Conservation (phyloP, 2,113 vertebrate genomes). For the Hirundichthys speculiger region DNA sequence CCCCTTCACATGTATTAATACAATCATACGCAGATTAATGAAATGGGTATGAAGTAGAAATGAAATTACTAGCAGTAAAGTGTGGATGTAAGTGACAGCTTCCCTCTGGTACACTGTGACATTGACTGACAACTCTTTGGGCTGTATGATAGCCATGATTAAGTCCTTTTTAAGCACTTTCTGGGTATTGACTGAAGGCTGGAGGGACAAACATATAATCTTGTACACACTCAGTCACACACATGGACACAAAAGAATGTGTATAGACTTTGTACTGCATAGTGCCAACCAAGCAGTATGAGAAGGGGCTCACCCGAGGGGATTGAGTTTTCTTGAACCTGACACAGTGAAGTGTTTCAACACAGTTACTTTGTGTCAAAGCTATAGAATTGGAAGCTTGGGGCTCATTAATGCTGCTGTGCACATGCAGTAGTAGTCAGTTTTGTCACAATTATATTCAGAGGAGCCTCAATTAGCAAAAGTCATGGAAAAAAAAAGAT, state of each 20-base stretch:
- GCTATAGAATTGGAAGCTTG: constrained; percentile 34
- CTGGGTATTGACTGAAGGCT: constrained; percentile 41
- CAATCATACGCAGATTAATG: too few species aligned
- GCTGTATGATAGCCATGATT: constrained; percentile 33
- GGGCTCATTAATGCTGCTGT: constrained; percentile 61
- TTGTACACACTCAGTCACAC: constrained; percentile 18
- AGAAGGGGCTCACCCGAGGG: constrained; percentile 59
- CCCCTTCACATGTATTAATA: too few species aligned
- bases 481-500: constrained; percentile 64
- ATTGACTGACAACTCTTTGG: constrained; percentile 64
- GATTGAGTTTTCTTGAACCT: constrained; percentile 64
- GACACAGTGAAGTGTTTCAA: constrained; percentile 64
- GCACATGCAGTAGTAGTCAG: constrained; percentile 32
- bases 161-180: constrained; percentile 50
- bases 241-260: constrained; percentile 35
- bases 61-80: constrained; percentile 13
- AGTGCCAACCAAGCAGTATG: constrained; percentile 54
- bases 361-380: constrained; percentile 61
- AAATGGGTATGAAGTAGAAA: not conserved
- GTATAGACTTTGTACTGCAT: constrained; percentile 42
- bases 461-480: constrained; percentile 63
- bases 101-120: constrained; percentile 35
- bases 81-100: constrained; percentile 25
- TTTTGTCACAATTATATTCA: constrained; percentile 48
- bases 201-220: constrained; percentile 39